Evolutionary conservation across 2,797 vertebrate species (phyloP).

Genomic region (Epinephelus coioides): DNA sequence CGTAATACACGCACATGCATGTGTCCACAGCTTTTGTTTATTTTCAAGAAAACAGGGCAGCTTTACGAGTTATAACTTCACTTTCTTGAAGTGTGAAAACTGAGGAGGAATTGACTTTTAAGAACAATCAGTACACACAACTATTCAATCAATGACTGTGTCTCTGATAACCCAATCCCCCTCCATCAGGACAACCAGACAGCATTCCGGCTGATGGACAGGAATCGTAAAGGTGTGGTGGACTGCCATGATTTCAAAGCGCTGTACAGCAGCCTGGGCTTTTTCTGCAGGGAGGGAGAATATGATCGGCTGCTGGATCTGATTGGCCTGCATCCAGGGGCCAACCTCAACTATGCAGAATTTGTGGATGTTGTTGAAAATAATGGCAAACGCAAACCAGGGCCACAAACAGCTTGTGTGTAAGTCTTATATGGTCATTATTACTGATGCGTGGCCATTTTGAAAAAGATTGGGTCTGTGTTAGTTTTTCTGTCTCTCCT

Average conservation of each 20-base stretch:
- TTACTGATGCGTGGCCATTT: neutral
- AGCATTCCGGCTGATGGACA: slow-evolving; percentile 84
- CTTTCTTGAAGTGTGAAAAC: no score
- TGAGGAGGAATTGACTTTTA: no score
- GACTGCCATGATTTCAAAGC: slow-evolving; percentile 76
- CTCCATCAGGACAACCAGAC: slow-evolving; percentile 79
- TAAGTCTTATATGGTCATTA: slow-evolving; percentile 42
- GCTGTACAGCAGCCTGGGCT: slow-evolving; percentile 75
- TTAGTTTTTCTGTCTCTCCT: slow-evolving; percentile 15
- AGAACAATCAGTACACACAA: no score
- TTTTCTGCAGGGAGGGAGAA: slow-evolving; percentile 74
- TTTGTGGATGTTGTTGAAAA: slow-evolving; percentile 76
- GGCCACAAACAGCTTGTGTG: slow-evolving; percentile 38
- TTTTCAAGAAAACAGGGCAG: no score
- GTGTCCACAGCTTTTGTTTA: no score
- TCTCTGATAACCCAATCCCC: neutral
- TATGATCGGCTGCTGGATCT: slow-evolving; percentile 77
- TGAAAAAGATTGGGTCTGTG: neutral
- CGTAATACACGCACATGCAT: no score
- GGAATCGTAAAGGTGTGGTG: slow-evolving; percentile 78
- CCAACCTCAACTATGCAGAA: slow-evolving; percentile 80
- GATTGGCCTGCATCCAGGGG: slow-evolving; percentile 74
- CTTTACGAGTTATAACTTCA: no score
- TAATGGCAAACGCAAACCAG: slow-evolving; percentile 48
- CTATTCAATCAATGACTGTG: no score